Evolutionary conservation across 2,888 invertebrate species (phyloP).

Genomic region (Alloplasta piceator): DNA sequence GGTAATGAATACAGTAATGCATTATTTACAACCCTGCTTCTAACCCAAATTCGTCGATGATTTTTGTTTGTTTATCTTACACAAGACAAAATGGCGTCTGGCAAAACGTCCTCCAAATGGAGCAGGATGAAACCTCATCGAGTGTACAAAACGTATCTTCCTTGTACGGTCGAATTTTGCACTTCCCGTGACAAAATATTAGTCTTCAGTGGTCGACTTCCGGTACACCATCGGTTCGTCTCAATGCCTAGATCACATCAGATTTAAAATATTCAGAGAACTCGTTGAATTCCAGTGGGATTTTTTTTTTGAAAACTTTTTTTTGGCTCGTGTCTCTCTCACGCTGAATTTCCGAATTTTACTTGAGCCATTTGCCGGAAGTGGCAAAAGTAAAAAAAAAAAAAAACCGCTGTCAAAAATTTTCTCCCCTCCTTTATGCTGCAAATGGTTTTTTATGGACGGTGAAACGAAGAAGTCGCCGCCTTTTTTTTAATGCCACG

Average conservation of each 20-base stretch:
- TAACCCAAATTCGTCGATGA: conserved; percentile 17
- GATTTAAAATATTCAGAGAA: conserved; percentile 51
- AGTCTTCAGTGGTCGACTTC: conserved; percentile 21
- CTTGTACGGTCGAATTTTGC: conserved; percentile 7
- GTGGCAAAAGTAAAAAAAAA: too few species aligned
- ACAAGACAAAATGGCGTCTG: conserved; percentile 29
- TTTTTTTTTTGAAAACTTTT: conserved; percentile 4
- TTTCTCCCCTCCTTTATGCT: too few species aligned
- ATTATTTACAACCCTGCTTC: too few species aligned
- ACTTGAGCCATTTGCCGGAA: too few species aligned
- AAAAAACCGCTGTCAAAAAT: too few species aligned
- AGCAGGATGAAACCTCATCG: conserved; percentile 13
- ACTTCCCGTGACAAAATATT: conserved; percentile 28
- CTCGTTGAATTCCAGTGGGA: not conserved
- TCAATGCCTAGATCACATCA: conserved; percentile 61
- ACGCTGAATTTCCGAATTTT: conserved; percentile 4
- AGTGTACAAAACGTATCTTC: conserved; percentile 25
- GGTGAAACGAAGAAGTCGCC: too few species aligned
- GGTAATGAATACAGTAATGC: too few species aligned
- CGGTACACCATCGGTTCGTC: conserved; percentile 39
- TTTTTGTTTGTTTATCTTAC: conserved; percentile 46
- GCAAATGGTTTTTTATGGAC: too few species aligned
- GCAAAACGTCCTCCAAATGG: conserved; percentile 26
- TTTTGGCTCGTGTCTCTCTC: conserved; percentile 25
- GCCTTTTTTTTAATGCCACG: too few species aligned